A percentile compares a stretch with the other conserved stretches of the same genome.
Evolutionary conservation across 2,888 invertebrate species (phyloP).

Genomic region (Brassicogethes aeneus): DNA sequence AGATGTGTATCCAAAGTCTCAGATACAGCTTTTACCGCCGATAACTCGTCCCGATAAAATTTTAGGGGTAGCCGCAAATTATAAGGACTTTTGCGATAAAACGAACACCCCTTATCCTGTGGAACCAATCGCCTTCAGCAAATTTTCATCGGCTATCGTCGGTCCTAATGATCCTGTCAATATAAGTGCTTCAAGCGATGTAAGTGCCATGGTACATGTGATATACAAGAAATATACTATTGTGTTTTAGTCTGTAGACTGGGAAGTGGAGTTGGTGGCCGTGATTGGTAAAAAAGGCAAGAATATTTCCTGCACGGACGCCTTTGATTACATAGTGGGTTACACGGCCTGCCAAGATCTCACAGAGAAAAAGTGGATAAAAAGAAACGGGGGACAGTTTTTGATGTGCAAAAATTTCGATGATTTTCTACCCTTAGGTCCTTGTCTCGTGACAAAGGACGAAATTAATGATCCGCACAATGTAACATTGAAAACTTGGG

Average conservation of each 20-base stretch:
- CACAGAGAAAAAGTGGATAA: slow-evolving; percentile 77
- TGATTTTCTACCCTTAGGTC: slow-evolving; percentile 78
- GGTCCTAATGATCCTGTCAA: slow-evolving; percentile 60
- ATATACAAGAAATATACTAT: not conserved
- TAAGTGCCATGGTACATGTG: slow-evolving; percentile 37
- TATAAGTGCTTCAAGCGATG: slow-evolving; percentile 51
- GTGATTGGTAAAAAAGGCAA: slow-evolving; percentile 70
- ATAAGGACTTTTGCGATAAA: slow-evolving; percentile 72
- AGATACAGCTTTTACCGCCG: slow-evolving; percentile 57
- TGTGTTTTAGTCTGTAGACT: slow-evolving; percentile 60
- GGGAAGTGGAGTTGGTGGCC: slow-evolving; percentile 77
- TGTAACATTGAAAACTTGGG: slow-evolving; percentile 56
- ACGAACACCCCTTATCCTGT: slow-evolving; percentile 60
- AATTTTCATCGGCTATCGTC: slow-evolving; percentile 67
- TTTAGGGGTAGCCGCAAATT: slow-evolving; percentile 76
- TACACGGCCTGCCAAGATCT: slow-evolving; percentile 80
- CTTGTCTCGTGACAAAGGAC: slow-evolving; percentile 66
- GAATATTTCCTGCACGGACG: slow-evolving; percentile 53
- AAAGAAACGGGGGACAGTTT: slow-evolving; percentile 67
- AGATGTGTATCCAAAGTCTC: slow-evolving; percentile 32
- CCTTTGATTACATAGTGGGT: slow-evolving; percentile 67
- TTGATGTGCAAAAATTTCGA: slow-evolving; percentile 63
- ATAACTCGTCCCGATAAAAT: slow-evolving; percentile 72
- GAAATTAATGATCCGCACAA: slow-evolving; percentile 61
- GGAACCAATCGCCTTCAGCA: slow-evolving; percentile 76